Percentiles rank a stretch among this genome's conserved stretches.
phyloP scores from a whole-genome alignment of 2,888 invertebrate species.

The Phengaris arion region DNA sequence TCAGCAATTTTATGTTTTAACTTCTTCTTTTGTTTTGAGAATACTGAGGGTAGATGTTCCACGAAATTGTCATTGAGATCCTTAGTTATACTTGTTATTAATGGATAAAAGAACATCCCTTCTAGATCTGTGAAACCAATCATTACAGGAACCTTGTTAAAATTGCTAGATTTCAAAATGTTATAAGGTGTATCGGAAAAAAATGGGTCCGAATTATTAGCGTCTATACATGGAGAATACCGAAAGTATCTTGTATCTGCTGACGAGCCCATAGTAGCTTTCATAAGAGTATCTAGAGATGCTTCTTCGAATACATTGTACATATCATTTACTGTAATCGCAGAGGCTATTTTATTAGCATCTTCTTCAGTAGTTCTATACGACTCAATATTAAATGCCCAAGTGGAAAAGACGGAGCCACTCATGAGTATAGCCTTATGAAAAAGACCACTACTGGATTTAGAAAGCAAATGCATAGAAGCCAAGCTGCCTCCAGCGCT shows the following conservation, averaged over 20 bases:
- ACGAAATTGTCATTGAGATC: constrained; percentile 56
- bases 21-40: constrained; percentile 57
- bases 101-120: constrained; percentile 63
- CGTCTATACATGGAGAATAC: constrained; percentile 64
- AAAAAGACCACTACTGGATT: constrained; percentile 58
- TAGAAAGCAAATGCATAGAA: constrained; percentile 62
- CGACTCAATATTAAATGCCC: constrained; percentile 64
- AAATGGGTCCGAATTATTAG: constrained; percentile 47
- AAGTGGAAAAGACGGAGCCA: constrained; percentile 59
- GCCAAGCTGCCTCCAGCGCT: constrained; percentile 67
- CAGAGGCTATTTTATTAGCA: constrained; percentile 52
- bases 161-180: constrained; percentile 55
- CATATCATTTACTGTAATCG: constrained; percentile 47
- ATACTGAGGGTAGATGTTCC: constrained; percentile 60
- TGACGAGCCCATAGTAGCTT: constrained; percentile 53
- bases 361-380: constrained; percentile 53
- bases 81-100: constrained; percentile 50
- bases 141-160: constrained; percentile 64
- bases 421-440: constrained; percentile 68
- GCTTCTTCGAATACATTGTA: constrained; percentile 52
- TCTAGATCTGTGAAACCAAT: constrained; percentile 58
- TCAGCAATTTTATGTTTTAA: constrained; percentile 51
- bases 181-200: constrained; percentile 57
- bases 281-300: constrained; percentile 49
- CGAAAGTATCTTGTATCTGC: constrained; percentile 61